Evolutionary conservation across 1,140 invertebrate species (phyloP).

Genomic region (Sinella curviseta): DNA sequence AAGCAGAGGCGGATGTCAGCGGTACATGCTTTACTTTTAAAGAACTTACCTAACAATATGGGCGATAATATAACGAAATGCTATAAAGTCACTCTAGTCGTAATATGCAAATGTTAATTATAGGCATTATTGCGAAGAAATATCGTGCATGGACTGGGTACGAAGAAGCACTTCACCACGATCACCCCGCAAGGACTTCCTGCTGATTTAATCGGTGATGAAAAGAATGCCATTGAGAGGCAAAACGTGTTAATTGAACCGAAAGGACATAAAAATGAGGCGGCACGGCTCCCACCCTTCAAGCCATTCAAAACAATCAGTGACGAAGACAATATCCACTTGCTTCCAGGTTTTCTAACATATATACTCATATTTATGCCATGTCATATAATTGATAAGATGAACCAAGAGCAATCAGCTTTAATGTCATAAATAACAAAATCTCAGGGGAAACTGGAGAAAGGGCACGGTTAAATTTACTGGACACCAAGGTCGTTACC

Average conservation of each 20-base stretch:
- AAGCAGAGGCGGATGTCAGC: neutral
- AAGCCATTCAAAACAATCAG: conserved; percentile 15
- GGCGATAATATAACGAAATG: neutral
- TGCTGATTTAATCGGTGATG: neutral
- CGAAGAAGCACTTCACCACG: neutral
- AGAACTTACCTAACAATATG: neutral
- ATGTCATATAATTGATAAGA: neutral
- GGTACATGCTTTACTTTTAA: neutral
- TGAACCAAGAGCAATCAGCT: neutral
- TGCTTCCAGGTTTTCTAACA: neutral
- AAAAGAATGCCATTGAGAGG: neutral
- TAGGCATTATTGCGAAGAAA: neutral
- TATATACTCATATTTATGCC: neutral
- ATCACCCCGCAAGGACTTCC: neutral
- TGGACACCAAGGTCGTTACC: neutral
- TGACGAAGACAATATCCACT: conserved; percentile 17
- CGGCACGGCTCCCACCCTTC: neutral
- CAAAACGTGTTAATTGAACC: neutral
- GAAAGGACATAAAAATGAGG: neutral
- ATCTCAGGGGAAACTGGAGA: neutral
- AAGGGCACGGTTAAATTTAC: neutral
- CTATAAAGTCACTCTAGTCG: neutral
- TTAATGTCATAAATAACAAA: neutral
- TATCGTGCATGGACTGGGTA: neutral
- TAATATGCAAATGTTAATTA: neutral